These are phyloP conservation scores for Habropoda laboriosa DNA, from an alignment of 1,140 invertebrate genomes.

Conservation along the genomic window DNA sequence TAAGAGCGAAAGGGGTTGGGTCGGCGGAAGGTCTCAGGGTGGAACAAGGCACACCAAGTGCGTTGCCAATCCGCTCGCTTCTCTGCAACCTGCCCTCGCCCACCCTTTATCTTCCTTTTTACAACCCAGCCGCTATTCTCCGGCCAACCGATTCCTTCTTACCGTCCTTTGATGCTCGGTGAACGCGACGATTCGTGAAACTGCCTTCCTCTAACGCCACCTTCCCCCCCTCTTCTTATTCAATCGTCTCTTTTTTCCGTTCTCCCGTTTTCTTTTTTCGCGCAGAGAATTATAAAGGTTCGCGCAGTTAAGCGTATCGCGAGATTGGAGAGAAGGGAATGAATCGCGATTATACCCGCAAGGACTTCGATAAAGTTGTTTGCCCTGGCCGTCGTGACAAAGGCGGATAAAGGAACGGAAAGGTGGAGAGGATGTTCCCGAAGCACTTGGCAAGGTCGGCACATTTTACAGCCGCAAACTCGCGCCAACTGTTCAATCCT, in stretches of 20 bases:
- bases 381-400: constrained; percentile 71
- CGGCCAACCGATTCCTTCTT: not conserved
- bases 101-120: constrained; percentile 34
- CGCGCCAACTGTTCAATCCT: constrained; percentile 70
- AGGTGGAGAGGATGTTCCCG: constrained; percentile 64
- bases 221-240: no score
- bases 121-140: constrained; percentile 9
- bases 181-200: not conserved
- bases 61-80: constrained; percentile 36
- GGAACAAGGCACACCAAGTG: not conserved
- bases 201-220: not conserved
- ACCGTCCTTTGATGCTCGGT: not conserved
- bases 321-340: not conserved
- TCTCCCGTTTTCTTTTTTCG: not conserved
- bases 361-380: constrained; percentile 78
- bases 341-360: constrained; percentile 26
- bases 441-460: constrained; percentile 73
- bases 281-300: not conserved
- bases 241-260: not conserved
- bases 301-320: not conserved
- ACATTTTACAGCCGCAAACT: constrained; percentile 72
- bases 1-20: constrained; percentile 72
- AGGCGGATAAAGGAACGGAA: constrained; percentile 58
- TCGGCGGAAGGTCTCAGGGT: constrained; percentile 27
- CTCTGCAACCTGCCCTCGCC: not conserved